A percentile compares a stretch with the other conserved stretches of the same genome.
phyloP scores from a whole-genome alignment of 2,797 vertebrate species.

The Pseudochromis fuscus region DNA sequence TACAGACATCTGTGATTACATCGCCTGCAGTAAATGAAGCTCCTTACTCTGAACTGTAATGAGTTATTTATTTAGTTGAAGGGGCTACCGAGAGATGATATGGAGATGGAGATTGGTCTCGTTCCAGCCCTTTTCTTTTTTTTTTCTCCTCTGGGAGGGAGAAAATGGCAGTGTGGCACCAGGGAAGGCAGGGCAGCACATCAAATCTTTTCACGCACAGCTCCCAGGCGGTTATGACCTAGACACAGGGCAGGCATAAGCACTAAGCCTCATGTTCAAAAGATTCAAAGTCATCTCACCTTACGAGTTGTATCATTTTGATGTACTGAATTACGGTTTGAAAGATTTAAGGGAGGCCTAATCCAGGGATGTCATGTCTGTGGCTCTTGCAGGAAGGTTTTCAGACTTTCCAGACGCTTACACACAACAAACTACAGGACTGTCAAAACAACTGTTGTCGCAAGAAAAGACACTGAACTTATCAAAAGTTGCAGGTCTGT shows the following conservation, averaged over 20 bases:
- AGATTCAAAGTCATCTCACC: conserved; percentile 12
- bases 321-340: neutral
- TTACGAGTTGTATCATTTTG: neutral
- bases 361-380: conserved; percentile 5
- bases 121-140: conserved; percentile 64
- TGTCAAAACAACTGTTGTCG: neutral
- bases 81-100: conserved; percentile 84
- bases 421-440: neutral
- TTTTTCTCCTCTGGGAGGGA: conserved; percentile 73
- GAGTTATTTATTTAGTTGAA: conserved; percentile 89
- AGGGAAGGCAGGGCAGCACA: conserved; percentile 78
- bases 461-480: neutral
- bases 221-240: conserved; percentile 57
- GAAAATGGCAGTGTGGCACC: conserved; percentile 85
- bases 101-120: conserved; percentile 84
- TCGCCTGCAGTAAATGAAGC: conserved; percentile 85
- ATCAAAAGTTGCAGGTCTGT: conserved; percentile 10
- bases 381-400: neutral
- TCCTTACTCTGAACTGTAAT: conserved; percentile 85
- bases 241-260: conserved; percentile 51
- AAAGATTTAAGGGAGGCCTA: conserved; percentile 11
- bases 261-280: conserved; percentile 30
- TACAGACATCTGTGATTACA: conserved; percentile 85
- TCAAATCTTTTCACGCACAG: conserved; percentile 80
- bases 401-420: too few species aligned